phyloP scores from a whole-genome alignment of 1,140 invertebrate genomes.

The Aplysia californica region DNA sequence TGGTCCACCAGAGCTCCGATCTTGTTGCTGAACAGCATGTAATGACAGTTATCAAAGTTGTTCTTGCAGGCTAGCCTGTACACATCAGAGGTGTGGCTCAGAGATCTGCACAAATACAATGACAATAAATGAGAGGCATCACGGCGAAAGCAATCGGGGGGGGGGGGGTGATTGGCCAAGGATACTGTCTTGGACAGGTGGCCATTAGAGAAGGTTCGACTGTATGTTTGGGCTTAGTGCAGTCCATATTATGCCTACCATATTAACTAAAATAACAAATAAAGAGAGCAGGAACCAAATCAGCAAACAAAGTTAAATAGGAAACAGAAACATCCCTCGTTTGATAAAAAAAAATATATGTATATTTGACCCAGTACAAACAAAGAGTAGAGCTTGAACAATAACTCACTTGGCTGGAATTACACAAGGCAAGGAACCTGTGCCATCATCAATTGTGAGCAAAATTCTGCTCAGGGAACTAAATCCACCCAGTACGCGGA shows the following conservation, averaged over 20 bases:
- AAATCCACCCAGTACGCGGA: conserved; percentile 72
- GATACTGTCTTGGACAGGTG: neutral
- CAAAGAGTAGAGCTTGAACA: too few species aligned
- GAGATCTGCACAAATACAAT: conserved; percentile 70
- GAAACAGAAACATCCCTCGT: too few species aligned
- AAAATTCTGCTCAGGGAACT: conserved; percentile 67
- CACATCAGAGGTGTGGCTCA: conserved; percentile 74
- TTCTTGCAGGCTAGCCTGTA: conserved; percentile 72
- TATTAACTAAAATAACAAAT: too few species aligned
- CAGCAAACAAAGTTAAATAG: too few species aligned
- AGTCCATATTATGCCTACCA: too few species aligned
- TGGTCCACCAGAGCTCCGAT: conserved; percentile 77
- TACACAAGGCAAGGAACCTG: conserved; percentile 49
- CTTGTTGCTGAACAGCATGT: conserved; percentile 78
- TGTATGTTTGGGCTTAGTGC: too few species aligned
- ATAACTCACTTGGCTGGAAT: conserved; percentile 64
- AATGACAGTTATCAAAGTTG: conserved; percentile 73
- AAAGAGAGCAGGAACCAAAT: neutral
- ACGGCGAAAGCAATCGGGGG: too few species aligned
- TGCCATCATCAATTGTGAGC: conserved; percentile 46
- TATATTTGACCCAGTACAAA: too few species aligned
- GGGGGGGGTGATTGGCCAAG: too few species aligned
- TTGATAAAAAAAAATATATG: too few species aligned
- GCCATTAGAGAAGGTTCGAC: neutral
- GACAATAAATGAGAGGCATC: neutral